Evolutionary conservation across 2,797 vertebrate genomes (phyloP).

Genomic region (Mormyrus proboscirostris): DNA sequence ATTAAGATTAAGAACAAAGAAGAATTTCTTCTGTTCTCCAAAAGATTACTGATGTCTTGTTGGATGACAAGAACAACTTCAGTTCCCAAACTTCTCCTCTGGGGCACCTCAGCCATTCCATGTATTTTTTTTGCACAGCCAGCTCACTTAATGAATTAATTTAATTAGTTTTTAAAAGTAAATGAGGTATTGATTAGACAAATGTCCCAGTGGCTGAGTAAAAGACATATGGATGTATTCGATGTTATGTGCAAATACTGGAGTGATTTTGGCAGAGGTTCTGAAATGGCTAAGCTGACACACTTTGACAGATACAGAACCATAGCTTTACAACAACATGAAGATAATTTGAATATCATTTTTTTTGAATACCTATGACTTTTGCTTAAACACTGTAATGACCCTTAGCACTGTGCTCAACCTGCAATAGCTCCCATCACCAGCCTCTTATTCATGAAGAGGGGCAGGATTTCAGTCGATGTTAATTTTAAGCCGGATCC

Average conservation of each 20-base stretch:
- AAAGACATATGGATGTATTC: background rate
- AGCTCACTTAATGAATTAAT: background rate
- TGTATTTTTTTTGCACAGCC: background rate
- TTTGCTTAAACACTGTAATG: background rate
- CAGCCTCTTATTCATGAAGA: background rate
- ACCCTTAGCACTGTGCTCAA: too few species aligned
- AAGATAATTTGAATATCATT: background rate
- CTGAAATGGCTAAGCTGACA: background rate
- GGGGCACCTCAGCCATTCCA: background rate
- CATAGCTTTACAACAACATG: background rate
- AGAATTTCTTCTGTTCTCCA: background rate
- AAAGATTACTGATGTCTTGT: background rate
- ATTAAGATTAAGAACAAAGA: background rate
- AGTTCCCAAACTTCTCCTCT: background rate
- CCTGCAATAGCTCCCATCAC: background rate
- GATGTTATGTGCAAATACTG: background rate
- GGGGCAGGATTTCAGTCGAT: background rate
- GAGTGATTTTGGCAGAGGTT: background rate
- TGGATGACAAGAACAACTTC: background rate
- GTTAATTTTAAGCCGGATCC: background rate
- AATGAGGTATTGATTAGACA: background rate
- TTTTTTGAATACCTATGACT: background rate
- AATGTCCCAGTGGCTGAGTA: background rate
- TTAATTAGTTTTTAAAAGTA: background rate
- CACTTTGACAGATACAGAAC: background rate